phyloP scores from a whole-genome alignment of 2,888 invertebrate genomes.

The Phortica okadai region DNA sequence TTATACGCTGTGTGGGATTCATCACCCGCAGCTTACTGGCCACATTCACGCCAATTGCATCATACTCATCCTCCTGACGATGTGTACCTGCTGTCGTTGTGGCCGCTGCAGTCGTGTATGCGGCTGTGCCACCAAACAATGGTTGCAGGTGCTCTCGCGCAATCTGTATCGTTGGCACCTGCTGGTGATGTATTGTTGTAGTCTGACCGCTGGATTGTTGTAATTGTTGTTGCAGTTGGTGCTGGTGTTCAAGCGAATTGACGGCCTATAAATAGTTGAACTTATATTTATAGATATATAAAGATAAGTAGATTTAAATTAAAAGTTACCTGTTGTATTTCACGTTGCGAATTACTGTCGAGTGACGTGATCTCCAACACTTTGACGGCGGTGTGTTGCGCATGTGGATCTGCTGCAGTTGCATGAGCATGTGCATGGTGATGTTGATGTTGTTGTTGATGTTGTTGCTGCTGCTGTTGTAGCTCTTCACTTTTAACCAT shows the following conservation, averaged over 20 bases:
- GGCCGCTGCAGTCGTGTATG: conserved; percentile 64
- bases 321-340: conserved; percentile 71
- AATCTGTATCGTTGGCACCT: conserved; percentile 74
- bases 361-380: conserved; percentile 74
- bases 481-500: conserved; percentile 68
- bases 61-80: conserved; percentile 73
- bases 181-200: conserved; percentile 57
- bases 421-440: conserved; percentile 27
- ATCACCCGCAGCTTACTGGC: conserved; percentile 73
- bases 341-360: conserved; percentile 74
- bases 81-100: conserved; percentile 43
- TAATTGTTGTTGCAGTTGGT: conserved; percentile 71
- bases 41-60: conserved; percentile 75
- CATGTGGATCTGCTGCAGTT: conserved; percentile 49
- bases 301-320: background rate
- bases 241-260: conserved; percentile 73
- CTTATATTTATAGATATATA: background rate
- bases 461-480: conserved; percentile 51
- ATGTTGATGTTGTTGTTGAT: conserved; percentile 48
- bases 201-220: conserved; percentile 63
- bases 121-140: conserved; percentile 66
- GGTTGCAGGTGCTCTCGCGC: conserved; percentile 74
- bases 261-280: conserved; percentile 61
- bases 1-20: conserved; percentile 74
- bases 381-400: conserved; percentile 66